phyloP scores from a whole-genome alignment of 2,888 invertebrate genomes.

The Oscheius sp. region DNA sequence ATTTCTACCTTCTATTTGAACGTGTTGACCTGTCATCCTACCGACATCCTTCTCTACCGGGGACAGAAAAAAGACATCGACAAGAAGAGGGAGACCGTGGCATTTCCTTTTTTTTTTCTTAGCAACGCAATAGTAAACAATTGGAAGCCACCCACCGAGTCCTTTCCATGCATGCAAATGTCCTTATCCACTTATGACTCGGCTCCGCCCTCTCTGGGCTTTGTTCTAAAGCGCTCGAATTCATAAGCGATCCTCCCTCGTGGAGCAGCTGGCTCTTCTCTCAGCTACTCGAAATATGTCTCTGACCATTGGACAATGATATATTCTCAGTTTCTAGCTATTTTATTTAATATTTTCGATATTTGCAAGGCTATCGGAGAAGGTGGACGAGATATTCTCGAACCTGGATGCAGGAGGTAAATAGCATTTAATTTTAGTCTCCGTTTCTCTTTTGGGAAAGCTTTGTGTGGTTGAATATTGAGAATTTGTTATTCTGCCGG shows the following conservation, averaged over 20 bases:
- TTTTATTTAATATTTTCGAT: neutral
- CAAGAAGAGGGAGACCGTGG: too few species aligned
- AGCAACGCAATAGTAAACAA: too few species aligned
- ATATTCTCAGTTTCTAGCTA: neutral
- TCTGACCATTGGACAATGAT: conserved; percentile 17
- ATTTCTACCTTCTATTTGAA: too few species aligned
- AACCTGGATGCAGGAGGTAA: conserved; percentile 24
- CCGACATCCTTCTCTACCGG: too few species aligned
- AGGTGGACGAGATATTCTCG: neutral
- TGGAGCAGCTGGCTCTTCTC: conserved; percentile 21
- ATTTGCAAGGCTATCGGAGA: neutral
- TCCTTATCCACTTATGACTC: conserved; percentile 39
- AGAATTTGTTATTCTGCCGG: too few species aligned
- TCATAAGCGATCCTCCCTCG: conserved; percentile 30
- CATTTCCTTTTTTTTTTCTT: too few species aligned
- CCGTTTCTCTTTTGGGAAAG: too few species aligned
- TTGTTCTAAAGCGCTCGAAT: conserved; percentile 34
- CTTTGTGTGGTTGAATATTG: too few species aligned
- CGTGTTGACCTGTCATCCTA: too few species aligned
- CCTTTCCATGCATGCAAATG: conserved; percentile 27
- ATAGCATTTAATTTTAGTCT: neutral
- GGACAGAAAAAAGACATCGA: too few species aligned
- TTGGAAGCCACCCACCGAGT: too few species aligned
- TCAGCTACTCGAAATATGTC: neutral
- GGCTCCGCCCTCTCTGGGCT: conserved; percentile 20